Conservation (phyloP, 92 coral and sea anemone species). For the Epizoanthus rinbou region DNA sequence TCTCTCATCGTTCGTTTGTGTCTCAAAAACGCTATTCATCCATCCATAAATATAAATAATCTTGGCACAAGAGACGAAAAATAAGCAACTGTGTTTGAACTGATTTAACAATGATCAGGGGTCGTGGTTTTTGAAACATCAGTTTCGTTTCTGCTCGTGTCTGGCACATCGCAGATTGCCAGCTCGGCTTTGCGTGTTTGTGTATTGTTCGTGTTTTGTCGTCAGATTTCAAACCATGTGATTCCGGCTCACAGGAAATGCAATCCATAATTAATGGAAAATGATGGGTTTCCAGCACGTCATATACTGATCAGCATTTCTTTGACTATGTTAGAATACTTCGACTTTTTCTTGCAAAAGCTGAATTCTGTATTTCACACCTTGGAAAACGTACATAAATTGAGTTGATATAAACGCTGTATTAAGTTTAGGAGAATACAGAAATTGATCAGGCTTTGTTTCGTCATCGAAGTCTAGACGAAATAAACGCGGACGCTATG, state of each 20-base stretch:
- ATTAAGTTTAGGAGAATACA: slow-evolving; percentile 21
- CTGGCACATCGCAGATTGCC: slow-evolving; percentile 30
- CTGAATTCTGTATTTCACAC: background rate
- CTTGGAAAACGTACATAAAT: slow-evolving; percentile 32
- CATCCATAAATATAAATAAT: slow-evolving; percentile 24
- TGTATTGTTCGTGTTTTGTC: slow-evolving; percentile 58
- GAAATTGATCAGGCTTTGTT: background rate
- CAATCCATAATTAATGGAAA: slow-evolving; percentile 51
- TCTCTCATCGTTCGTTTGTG: slow-evolving; percentile 34
- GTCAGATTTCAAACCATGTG: slow-evolving; percentile 85
- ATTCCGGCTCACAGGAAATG: slow-evolving; percentile 57
- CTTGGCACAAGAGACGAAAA: background rate
- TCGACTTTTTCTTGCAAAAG: background rate
- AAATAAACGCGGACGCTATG: background rate
- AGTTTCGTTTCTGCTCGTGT: background rate
- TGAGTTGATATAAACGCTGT: slow-evolving; percentile 23
- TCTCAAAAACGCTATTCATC: slow-evolving; percentile 27
- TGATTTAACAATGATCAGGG: background rate
- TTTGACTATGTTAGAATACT: background rate
- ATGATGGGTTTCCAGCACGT: background rate
- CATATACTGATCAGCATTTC: background rate
- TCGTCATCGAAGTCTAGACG: background rate
- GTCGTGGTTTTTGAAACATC: background rate
- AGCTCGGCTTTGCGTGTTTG: slow-evolving; percentile 31
- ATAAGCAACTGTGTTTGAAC: background rate